phyloP scores from a whole-genome alignment of 1,140 invertebrate genomes.

The Philotrypesis tridentata region DNA sequence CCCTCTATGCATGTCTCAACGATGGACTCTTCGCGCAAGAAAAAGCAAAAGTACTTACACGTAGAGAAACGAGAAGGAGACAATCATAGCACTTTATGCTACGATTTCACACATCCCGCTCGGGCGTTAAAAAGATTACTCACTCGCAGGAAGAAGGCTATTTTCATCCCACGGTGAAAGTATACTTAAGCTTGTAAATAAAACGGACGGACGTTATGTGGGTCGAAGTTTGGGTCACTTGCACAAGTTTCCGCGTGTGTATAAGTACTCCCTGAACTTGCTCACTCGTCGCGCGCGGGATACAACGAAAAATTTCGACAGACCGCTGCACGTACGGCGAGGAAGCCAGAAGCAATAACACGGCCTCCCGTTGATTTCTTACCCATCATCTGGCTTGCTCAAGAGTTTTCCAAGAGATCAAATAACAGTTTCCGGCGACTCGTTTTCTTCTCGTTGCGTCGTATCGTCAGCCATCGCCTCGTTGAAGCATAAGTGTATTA shows the following conservation, averaged over 20 bases:
- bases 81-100: background rate
- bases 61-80: background rate
- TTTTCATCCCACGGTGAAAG: conserved; percentile 31
- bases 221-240: conserved; percentile 36
- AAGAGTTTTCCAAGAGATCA: background rate
- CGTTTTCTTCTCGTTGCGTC: background rate
- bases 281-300: background rate
- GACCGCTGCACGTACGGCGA: background rate
- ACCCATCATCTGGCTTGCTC: background rate
- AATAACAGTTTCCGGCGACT: background rate
- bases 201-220: background rate
- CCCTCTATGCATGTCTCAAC: too few relatives aligned
- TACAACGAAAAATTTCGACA: background rate
- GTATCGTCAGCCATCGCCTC: too few relatives aligned
- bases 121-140: background rate
- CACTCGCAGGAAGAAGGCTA: background rate
- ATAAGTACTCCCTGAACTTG: background rate
- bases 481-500: too few relatives aligned
- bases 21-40: too few relatives aligned
- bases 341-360: background rate
- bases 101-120: background rate
- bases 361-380: too few relatives aligned
- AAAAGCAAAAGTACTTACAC: background rate
- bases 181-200: background rate
- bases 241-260: conserved; percentile 2